phyloP scores from a whole-genome alignment of 2,888 invertebrate species.

The Xestia sexstrigata region DNA sequence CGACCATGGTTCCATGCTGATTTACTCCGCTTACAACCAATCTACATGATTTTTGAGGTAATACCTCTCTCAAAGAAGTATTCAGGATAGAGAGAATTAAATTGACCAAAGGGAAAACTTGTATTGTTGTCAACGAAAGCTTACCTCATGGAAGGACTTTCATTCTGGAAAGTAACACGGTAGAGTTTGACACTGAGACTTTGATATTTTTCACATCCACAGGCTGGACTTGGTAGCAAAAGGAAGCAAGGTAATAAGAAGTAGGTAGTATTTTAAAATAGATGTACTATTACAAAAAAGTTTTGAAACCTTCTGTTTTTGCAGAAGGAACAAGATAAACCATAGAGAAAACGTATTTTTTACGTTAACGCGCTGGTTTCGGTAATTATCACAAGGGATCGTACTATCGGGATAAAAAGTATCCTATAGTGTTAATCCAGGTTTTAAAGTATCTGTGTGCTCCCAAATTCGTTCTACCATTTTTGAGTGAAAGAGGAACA shows the following conservation, averaged over 20 bases:
- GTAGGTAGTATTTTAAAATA: too few relatives aligned
- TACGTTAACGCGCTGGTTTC: too few relatives aligned
- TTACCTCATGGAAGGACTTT: too few relatives aligned
- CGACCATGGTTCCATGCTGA: slow-evolving; percentile 67
- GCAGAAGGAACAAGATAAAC: too few relatives aligned
- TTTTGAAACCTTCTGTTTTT: background rate
- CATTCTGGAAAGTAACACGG: background rate
- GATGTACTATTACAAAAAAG: background rate
- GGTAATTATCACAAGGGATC: too few relatives aligned
- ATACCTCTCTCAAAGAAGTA: background rate
- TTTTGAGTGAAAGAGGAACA: too few relatives aligned
- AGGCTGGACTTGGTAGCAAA: background rate
- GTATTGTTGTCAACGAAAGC: too few relatives aligned
- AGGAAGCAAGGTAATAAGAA: background rate
- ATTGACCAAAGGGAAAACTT: background rate
- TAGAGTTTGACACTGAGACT: background rate
- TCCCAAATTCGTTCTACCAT: too few relatives aligned
- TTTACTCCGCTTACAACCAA: slow-evolving; percentile 56
- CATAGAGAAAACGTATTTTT: too few relatives aligned
- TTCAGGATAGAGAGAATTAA: background rate
- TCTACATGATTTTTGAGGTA: background rate
- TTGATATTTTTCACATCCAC: background rate
- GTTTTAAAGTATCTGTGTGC: too few relatives aligned
- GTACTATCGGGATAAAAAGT: too few relatives aligned
- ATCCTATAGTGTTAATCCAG: too few relatives aligned